Evolutionary conservation across 2,113 vertebrate genomes (phyloP).

Genomic region (Burhinus bistriatus): DNA sequence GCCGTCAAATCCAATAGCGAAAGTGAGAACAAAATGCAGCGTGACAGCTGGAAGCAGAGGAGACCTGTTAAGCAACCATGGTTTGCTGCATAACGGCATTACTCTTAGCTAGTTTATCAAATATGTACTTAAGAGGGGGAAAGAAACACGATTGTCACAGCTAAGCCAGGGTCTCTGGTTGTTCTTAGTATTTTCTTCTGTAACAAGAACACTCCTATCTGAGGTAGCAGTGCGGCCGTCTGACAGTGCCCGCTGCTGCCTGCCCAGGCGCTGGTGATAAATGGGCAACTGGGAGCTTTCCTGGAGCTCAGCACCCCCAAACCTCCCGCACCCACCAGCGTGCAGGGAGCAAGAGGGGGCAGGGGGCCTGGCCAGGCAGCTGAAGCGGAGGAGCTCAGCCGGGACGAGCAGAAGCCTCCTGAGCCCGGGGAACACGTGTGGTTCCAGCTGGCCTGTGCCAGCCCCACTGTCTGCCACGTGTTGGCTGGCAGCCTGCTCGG

Average conservation of each 20-base stretch:
- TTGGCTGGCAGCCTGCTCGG: not conserved
- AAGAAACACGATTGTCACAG: not conserved
- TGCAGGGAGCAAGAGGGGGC: not conserved
- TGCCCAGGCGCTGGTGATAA: fast-evolving
- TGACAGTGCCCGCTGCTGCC: no score
- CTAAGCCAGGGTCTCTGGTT: not conserved
- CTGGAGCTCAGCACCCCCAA: not conserved
- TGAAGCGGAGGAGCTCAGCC: not conserved
- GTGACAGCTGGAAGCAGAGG: not conserved
- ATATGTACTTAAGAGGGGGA: not conserved
- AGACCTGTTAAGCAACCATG: not conserved
- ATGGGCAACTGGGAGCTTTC: fast-evolving
- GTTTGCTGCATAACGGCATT: not conserved
- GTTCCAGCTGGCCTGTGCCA: not conserved
- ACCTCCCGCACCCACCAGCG: not conserved
- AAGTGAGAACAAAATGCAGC: not conserved
- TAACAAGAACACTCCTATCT: fast-evolving
- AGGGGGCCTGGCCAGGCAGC: not conserved
- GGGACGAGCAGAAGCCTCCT: not conserved
- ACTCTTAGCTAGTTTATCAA: not conserved
- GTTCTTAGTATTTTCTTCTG: not conserved
- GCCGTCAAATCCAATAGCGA: not conserved
- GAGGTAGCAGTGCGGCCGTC: not conserved
- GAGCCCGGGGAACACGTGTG: fast-evolving
- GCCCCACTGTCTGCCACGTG: not conserved